Base-by-base conservation (phyloP, 2,113 vertebrate genomes). In the Zosterops lateralis region DNA sequence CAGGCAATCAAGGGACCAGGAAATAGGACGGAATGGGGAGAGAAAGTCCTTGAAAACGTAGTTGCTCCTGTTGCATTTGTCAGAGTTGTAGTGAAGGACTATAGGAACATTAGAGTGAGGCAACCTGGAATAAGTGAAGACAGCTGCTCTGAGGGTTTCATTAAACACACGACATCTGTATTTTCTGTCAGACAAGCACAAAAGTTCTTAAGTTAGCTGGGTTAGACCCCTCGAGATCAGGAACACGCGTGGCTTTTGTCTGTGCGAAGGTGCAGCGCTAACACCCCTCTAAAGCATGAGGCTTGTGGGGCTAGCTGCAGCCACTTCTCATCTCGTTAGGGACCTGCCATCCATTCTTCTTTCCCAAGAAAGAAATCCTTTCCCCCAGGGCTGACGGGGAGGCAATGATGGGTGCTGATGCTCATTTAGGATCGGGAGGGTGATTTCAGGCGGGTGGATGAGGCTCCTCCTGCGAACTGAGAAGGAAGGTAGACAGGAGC, bases 371-470 rank as follows among this genome's bases (percentile, higher is more conserved):
- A n/a, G 5, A 50, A 50, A 50, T 50, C 48, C 48, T 50, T 50
- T 50, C 24, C 24, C 24, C 26, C 56, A 26, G 74, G 11, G 53
- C n/a, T 31, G 53, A 0, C 9, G 25, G 31, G 14, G 47, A 54
- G 28, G 51, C 76, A 65, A 1, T 2, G 42, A 14, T 3, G 17
- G 84, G 2, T 8, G 12, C 47, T 42, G 78, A 40, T 36, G 62
- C 12, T 78, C 19, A 9, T 61, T 40, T 38, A 17, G 81, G 66
- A 51, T 28, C 3, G 12, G 42, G n/a, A 83, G 29, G 73, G 6
- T 3, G n/a, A 18, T 22, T 19, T 10, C 9, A 18, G 17, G 5
- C 0, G 0, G 36, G 34, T 2, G 24, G 3, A 1, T 0, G 4
- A 70, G 10, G 31, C 5, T 75, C 38, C 40, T 56, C 65, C 14